A percentile compares a stretch with the other conserved stretches of the same genome.
phyloP scores from a whole-genome alignment of 2,888 invertebrate species.

The Nomada fabriciana region DNA sequence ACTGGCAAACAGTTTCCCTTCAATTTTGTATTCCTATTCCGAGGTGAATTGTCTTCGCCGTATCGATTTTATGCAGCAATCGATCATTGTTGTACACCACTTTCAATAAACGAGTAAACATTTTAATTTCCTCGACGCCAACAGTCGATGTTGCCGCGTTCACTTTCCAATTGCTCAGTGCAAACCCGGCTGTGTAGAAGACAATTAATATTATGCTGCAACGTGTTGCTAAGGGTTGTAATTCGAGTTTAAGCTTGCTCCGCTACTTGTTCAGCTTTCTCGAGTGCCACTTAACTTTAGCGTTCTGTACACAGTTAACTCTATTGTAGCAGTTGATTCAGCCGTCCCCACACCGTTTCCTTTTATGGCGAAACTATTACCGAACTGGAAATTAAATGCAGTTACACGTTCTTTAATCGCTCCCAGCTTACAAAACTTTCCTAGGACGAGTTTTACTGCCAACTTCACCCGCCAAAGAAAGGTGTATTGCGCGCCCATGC shows the following conservation, averaged over 20 bases:
- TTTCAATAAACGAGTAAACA: too few species aligned
- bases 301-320: not conserved
- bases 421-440: slow-evolving; percentile 1
- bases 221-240: not conserved
- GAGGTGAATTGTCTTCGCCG: too few species aligned
- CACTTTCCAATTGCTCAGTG: too few species aligned
- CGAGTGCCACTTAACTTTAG: not conserved
- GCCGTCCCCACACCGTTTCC: not conserved
- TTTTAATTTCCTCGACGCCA: too few species aligned
- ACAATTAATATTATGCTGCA: not conserved
- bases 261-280: not conserved
- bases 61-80: too few species aligned
- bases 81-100: too few species aligned
- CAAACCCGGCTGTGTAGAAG: too few species aligned
- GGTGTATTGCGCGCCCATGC: not conserved
- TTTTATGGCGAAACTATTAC: not conserved
- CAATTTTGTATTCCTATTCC: too few species aligned
- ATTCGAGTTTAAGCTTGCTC: not conserved
- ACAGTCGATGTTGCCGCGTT: too few species aligned
- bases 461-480: not conserved
- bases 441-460: not conserved
- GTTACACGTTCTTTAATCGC: slow-evolving; percentile 23
- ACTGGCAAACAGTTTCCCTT: not conserved
- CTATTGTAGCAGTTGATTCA: not conserved
- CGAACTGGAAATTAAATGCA: not conserved